Evolutionary conservation across 2,888 invertebrate genomes (phyloP), one percentile per base, ranked within the genome.

Genomic region (Erannis defoliaria): DNA sequence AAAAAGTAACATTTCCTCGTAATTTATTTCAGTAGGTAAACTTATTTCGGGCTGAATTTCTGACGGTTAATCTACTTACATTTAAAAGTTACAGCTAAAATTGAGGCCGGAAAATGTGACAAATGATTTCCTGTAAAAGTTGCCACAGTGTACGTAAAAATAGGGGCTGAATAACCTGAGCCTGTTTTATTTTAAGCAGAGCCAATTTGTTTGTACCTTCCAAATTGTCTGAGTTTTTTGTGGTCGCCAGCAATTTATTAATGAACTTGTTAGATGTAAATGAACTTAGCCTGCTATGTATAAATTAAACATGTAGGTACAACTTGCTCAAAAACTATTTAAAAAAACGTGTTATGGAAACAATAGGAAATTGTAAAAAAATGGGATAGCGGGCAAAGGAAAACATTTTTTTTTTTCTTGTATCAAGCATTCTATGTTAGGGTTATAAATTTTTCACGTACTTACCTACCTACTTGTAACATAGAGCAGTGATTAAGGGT

Each of bases 41-140:
- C 14, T 58, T 57, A 19, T 49, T 26, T 16, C 0, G 8, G 16
- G 6, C 40, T n/a, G 26, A 58, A 31, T 59, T 50, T 53, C 33
- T 42, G 45, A 43, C 42, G 16, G 46, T 40, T 57, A 51, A 50
- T 38, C 54, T 57, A 33, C 10, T 59, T 55, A 49, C 50, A 55
- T 56, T 60, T 57, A 58, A 58, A 63, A 58, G 51, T 53, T 58
- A 55, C 50, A 55, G 55, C 35, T 18, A 19, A 38, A 56, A 19
- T 48, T 49, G 40, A 16, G 46, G 38, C 26, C 18, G 14, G 14
- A 46, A 38, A 57, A 48, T 26, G 23, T 62, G 43, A 57, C 51
- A 58, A 60, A 55, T 60, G 35, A 49, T 35, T 49, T 55, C 33
- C 54, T 42, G 54, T 21, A 19, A 40, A 51, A 58, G 45, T 23